Base-by-base conservation (phyloP, 2,113 vertebrate genomes). In the Butorides virescens region DNA sequence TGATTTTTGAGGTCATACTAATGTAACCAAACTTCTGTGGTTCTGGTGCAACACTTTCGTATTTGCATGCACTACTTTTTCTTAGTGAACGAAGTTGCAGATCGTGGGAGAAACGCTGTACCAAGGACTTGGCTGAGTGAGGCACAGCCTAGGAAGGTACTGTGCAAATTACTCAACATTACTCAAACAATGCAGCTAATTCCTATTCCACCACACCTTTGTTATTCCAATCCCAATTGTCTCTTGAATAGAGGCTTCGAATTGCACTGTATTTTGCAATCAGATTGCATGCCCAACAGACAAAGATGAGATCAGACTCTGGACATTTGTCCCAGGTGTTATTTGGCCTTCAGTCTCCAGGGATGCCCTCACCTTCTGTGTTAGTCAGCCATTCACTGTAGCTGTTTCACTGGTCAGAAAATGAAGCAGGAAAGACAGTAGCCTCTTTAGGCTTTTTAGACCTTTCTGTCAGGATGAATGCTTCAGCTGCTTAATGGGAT, bases 131-230 rank as follows among this genome's bases (percentile, higher is more conserved):
- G 36, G 25, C 44, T 56, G 46, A 90, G 13, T 71, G 88, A 95
- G 79, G 16, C 58, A 76, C 10, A 59, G 46, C 50, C 37, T 70
- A 82, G 56, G 81, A 90, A 94, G 80, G 21, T 44, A 20, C 47
- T 29, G 29, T 42, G 67, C 66, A 92, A 90, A 82, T 94, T 97
- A 78, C 75, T 86, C 95, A 93, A 84, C 73, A 29, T 82, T 82
- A 84, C 65, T 92, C 47, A 95, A 90, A 89, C 63, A 73, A 42
- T 73, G 53, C 7, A 95, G 62, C 29, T 96, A 93, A 96, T 96
- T 94, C 89, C 44, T 90, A 84, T 36, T 88, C 58, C 44, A 84
- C 86, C 92, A 94, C 96, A 85, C 89, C 95, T 96, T 94, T 91
- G 82, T 97, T 93, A 79, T 96, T 94, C 55, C 47, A 92, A 66